Evolutionary conservation across 2,888 invertebrate genomes (phyloP).

Genomic region (Sisyra terminalis): DNA sequence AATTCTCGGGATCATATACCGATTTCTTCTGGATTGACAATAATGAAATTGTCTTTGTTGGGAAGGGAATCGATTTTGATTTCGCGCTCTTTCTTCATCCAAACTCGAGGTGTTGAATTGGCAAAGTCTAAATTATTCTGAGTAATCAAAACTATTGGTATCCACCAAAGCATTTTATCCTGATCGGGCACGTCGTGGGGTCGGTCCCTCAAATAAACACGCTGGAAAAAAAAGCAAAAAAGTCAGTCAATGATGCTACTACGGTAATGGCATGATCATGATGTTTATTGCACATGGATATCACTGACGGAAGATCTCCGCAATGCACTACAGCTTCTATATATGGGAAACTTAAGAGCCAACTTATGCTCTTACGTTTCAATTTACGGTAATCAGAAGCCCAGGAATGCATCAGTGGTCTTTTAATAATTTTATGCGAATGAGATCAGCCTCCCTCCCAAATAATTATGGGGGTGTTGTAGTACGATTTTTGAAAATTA

Average conservation of each 20-base stretch:
- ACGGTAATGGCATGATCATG: not conserved
- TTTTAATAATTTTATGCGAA: no score
- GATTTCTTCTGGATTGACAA: conserved; percentile 72
- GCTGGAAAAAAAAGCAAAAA: conserved; percentile 24
- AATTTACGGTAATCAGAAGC: no score
- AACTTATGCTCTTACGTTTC: no score
- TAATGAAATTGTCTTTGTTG: conserved; percentile 43
- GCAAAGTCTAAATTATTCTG: conserved; percentile 41
- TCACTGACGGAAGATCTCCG: no score
- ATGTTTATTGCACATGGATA: no score
- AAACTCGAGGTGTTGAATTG: conserved; percentile 36
- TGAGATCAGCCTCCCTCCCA: no score
- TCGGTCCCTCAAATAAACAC: conserved; percentile 53
- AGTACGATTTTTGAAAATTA: no score
- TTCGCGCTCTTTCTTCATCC: conserved; percentile 44
- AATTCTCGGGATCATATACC: conserved; percentile 28
- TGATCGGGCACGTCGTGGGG: conserved; percentile 57
- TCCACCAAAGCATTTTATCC: conserved; percentile 56
- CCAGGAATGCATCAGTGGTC: no score
- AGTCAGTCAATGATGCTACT: not conserved
- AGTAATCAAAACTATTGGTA: conserved; percentile 45
- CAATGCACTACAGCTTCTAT: no score
- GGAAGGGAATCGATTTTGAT: conserved; percentile 36
- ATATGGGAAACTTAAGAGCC: no score
- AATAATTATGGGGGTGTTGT: no score